Evolutionary conservation across 2,888 invertebrate genomes (phyloP).

Genomic region (Branchipolynoe longqiensis): DNA sequence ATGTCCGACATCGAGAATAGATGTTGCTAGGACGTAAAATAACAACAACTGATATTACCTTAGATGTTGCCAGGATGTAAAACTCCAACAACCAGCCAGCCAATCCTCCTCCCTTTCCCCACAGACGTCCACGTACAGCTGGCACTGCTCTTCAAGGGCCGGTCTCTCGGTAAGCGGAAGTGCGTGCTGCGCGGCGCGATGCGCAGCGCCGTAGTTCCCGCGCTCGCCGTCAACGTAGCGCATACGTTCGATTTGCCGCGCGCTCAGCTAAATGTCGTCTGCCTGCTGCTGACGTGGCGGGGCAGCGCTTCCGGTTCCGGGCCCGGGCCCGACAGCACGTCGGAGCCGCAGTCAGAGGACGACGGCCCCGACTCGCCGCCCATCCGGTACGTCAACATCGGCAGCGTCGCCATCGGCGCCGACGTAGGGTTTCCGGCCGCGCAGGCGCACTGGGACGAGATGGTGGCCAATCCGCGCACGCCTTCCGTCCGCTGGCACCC

Average conservation of each 20-base stretch:
- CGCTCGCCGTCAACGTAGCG: not conserved
- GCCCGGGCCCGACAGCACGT: not conserved
- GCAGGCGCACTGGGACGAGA: slow-evolving; percentile 29
- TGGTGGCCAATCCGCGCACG: not conserved
- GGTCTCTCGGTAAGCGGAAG: not conserved
- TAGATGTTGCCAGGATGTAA: too few relatives aligned
- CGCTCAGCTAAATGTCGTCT: not conserved
- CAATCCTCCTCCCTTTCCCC: too few relatives aligned
- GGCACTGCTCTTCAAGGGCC: not conserved
- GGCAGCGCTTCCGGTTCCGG: not conserved
- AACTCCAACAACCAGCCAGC: too few relatives aligned
- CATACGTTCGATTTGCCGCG: not conserved
- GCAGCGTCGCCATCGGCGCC: not conserved
- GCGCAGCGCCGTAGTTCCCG: not conserved
- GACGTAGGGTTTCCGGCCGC: not conserved
- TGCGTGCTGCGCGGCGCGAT: not conserved
- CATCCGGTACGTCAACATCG: not conserved
- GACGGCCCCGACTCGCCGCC: not conserved
- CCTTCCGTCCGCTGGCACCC: not conserved
- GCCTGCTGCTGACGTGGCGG: not conserved
- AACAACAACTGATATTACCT: too few relatives aligned
- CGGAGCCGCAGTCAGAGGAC: not conserved
- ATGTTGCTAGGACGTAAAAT: too few relatives aligned
- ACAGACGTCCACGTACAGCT: slow-evolving; percentile 5
- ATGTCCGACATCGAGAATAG: too few relatives aligned